phyloP scores from a whole-genome alignment of 2,113 vertebrate genomes.

The Protobothrops flavoviridis region DNA sequence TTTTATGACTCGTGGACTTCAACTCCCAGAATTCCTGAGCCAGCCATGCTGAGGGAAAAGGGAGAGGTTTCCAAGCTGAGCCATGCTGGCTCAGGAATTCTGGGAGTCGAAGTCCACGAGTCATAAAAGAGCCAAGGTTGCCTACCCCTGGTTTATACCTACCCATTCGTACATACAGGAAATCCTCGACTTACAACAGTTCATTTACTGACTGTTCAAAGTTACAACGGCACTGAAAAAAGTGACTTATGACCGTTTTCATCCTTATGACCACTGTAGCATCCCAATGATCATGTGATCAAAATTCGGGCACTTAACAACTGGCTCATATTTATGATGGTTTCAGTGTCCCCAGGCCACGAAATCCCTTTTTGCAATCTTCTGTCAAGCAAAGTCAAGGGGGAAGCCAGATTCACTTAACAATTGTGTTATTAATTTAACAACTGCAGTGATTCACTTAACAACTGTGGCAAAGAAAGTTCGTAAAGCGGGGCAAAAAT shows the following conservation, averaged over 20 bases:
- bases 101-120: too few species aligned
- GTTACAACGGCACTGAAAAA: neutral
- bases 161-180: neutral
- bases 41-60: too few species aligned
- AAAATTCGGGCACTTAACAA: neutral
- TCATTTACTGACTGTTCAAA: neutral
- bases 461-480: neutral
- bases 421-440: neutral
- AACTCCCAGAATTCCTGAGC: too few species aligned
- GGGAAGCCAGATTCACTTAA: neutral
- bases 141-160: neutral
- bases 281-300: neutral
- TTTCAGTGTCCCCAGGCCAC: neutral
- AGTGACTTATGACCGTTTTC: neutral
- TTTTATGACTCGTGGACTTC: too few species aligned
- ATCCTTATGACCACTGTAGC: neutral
- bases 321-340: neutral
- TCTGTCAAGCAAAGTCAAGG: neutral
- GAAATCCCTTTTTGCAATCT: neutral
- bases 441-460: neutral
- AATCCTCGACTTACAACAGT: neutral
- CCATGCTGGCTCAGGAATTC: too few species aligned
- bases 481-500: neutral
- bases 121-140: too few species aligned
- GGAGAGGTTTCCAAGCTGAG: too few species aligned